Evolutionary conservation across 2,888 invertebrate species (phyloP).

Genomic region (Hypomecis atomaria): DNA sequence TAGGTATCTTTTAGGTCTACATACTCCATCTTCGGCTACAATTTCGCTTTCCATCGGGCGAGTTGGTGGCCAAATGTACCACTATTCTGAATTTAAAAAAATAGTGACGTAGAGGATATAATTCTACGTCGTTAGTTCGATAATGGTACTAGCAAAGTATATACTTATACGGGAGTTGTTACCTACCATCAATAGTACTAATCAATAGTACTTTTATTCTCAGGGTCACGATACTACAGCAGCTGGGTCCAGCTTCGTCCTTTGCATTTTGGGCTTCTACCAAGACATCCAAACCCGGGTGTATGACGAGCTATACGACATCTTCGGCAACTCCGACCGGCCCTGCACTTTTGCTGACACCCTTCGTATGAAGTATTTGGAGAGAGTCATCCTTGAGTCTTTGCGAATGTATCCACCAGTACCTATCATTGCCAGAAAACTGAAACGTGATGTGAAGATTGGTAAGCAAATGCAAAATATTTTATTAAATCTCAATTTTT

Average conservation of each 20-base stretch:
- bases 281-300: conserved; percentile 91
- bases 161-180: too few species aligned
- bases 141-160: too few species aligned
- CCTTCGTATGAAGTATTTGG: conserved; percentile 92
- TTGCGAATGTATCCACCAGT: conserved; percentile 92
- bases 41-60: too few species aligned
- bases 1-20: too few species aligned
- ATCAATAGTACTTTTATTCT: conserved; percentile 7
- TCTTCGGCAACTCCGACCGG: conserved; percentile 91
- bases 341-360: conserved; percentile 91
- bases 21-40: too few species aligned
- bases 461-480: conserved; percentile 64
- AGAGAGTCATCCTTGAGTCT: conserved; percentile 91
- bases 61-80: too few species aligned
- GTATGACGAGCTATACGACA: conserved; percentile 89
- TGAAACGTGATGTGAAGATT: conserved; percentile 88
- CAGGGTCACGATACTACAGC: conserved; percentile 82
- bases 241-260: conserved; percentile 94
- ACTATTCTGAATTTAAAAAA: too few species aligned
- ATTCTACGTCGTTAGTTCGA: too few species aligned
- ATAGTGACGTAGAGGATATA: too few species aligned
- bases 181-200: too few species aligned
- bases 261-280: conserved; percentile 92
- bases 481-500: neutral
- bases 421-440: conserved; percentile 89